phyloP scores from a whole-genome alignment of 2,888 invertebrate species.

The Calliphora vomitoria region DNA sequence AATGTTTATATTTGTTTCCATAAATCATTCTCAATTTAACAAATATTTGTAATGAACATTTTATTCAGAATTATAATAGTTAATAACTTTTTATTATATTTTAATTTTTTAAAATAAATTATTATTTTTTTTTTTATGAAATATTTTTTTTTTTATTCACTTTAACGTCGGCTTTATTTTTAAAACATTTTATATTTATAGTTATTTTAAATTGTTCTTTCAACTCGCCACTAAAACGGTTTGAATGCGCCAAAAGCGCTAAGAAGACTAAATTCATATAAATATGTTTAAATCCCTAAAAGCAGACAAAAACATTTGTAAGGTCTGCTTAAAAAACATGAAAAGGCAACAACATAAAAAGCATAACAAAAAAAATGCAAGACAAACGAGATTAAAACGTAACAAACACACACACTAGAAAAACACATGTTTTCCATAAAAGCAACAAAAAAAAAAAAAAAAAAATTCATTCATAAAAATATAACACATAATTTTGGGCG shows the following conservation, averaged over 20 bases:
- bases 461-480: slow-evolving; percentile 72
- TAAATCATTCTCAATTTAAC: too few relatives aligned
- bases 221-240: slow-evolving; percentile 70
- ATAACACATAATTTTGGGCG: slow-evolving; percentile 45
- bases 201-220: not conserved
- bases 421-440: not conserved
- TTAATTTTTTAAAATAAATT: not conserved
- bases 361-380: slow-evolving; percentile 25
- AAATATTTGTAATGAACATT: too few relatives aligned
- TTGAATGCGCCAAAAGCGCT: slow-evolving; percentile 83
- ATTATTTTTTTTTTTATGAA: not conserved
- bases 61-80: too few relatives aligned
- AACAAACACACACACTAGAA: not conserved
- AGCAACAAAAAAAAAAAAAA: not conserved
- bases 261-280: slow-evolving; percentile 80
- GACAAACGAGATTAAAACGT: slow-evolving; percentile 48
- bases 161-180: slow-evolving; percentile 50
- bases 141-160: slow-evolving; percentile 6
- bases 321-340: slow-evolving; percentile 6
- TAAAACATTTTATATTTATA: not conserved
- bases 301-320: slow-evolving; percentile 60
- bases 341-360: not conserved
- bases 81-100: not conserved
- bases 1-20: not conserved
- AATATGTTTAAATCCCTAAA: slow-evolving; percentile 74